Conservation (phyloP, 2,797 vertebrate genomes). For the Gobio occitaniae region DNA sequence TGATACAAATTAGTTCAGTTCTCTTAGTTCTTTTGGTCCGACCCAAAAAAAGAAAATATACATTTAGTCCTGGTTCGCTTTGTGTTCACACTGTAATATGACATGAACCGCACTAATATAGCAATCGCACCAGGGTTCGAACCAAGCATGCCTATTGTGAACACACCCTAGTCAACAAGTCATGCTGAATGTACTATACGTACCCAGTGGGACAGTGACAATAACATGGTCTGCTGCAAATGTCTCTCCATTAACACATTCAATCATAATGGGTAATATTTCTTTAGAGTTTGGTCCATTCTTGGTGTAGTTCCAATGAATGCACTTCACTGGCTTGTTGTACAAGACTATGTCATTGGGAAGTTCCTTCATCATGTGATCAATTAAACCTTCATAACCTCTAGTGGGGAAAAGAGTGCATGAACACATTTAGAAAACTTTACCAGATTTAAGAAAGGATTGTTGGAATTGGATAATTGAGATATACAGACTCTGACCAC, state of each 20-base stretch:
- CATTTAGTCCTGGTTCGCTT: no score
- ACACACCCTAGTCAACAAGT: background rate
- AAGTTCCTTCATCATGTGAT: conserved; percentile 79
- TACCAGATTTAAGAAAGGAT: background rate
- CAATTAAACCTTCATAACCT: conserved; percentile 86
- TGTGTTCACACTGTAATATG: no score
- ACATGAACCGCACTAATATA: no score
- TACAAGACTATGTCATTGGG: conserved; percentile 79
- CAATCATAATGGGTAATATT: conserved; percentile 77
- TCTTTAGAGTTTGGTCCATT: conserved; percentile 51
- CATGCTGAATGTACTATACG: conserved; percentile 12
- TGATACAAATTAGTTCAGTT: background rate
- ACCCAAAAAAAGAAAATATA: no score
- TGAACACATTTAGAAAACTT: conserved; percentile 16
- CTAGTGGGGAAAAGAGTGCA: conserved; percentile 69
- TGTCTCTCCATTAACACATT: conserved; percentile 83
- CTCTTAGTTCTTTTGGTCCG: no score
- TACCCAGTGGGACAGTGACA: conserved; percentile 90
- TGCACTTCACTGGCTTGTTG: conserved; percentile 81
- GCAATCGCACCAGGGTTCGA: no score
- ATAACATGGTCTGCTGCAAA: conserved; percentile 89
- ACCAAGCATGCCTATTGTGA: no score
- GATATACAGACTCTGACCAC: conserved; percentile 26
- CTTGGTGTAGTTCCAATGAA: conserved; percentile 83
- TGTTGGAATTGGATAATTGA: background rate